Conservation (phyloP, 2,888 invertebrate genomes). For the Perizoma flavofasciatum region DNA sequence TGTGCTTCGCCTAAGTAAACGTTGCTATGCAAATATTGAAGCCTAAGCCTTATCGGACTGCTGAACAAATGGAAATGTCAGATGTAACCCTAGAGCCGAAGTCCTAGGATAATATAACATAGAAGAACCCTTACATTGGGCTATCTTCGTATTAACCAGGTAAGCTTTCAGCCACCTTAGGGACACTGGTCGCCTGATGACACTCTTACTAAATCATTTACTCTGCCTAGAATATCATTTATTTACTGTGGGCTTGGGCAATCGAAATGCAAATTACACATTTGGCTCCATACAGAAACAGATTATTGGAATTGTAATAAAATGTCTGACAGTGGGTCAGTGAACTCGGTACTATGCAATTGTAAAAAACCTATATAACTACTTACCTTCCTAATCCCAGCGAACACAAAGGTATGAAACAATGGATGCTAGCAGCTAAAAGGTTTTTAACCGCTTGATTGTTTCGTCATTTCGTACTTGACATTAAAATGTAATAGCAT, state of each 20-base stretch:
- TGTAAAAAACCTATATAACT: slow-evolving; percentile 48
- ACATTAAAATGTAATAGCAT: slow-evolving; percentile 47
- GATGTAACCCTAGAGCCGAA: slow-evolving; percentile 5
- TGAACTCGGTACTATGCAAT: slow-evolving; percentile 48
- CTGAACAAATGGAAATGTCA: slow-evolving; percentile 25
- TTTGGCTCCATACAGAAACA: slow-evolving; percentile 30
- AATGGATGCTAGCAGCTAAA: slow-evolving; percentile 56
- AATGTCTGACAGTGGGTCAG: slow-evolving; percentile 38
- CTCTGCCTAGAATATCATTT: slow-evolving; percentile 7
- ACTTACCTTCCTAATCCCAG: slow-evolving; percentile 41
- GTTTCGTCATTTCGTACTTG: slow-evolving; percentile 52
- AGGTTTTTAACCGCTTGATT: slow-evolving; percentile 53
- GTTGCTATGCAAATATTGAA: slow-evolving; percentile 32
- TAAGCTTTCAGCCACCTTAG: too few species aligned
- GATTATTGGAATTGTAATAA: slow-evolving; percentile 34
- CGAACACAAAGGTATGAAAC: slow-evolving; percentile 52
- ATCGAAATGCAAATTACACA: slow-evolving; percentile 37
- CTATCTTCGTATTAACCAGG: too few species aligned
- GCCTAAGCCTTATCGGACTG: slow-evolving; percentile 26
- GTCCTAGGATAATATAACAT: slow-evolving; percentile 5
- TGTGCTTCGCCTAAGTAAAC: slow-evolving; percentile 31
- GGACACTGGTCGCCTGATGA: too few species aligned
- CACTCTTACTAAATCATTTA: too few species aligned
- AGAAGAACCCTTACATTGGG: not conserved
- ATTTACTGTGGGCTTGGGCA: slow-evolving; percentile 25